Evolutionary conservation across 2,113 vertebrate genomes (phyloP).

Genomic region (Pelecanus crispus): DNA sequence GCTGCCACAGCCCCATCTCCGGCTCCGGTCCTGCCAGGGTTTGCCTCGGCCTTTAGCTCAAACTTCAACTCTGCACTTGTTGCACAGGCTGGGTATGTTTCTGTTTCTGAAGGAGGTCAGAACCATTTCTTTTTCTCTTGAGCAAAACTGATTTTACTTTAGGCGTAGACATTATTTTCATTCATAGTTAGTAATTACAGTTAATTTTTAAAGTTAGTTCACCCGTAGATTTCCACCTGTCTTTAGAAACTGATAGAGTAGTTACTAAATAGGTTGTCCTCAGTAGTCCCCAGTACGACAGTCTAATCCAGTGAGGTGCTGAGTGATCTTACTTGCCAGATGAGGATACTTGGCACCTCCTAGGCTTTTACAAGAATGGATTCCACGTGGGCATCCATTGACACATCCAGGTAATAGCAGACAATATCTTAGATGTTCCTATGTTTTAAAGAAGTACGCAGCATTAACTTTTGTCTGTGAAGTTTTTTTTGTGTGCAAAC

Average conservation of each 20-base stretch:
- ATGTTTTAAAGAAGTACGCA: background rate
- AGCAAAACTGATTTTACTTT: background rate
- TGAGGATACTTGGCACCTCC: background rate
- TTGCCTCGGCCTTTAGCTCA: conserved; percentile 95
- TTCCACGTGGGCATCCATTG: background rate
- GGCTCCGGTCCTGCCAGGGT: conserved; percentile 89
- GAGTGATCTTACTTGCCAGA: background rate
- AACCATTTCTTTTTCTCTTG: conserved; percentile 3
- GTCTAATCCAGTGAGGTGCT: background rate
- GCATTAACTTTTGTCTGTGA: background rate
- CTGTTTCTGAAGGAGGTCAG: background rate
- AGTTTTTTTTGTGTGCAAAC: background rate
- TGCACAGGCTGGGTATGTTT: conserved; percentile 81
- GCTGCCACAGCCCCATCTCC: conserved; percentile 81
- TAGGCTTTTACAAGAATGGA: background rate
- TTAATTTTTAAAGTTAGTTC: background rate
- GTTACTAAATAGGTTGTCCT: background rate
- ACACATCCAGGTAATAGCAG: background rate
- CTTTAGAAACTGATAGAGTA: background rate
- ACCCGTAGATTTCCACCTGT: background rate
- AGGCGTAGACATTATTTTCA: background rate
- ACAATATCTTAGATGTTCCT: background rate
- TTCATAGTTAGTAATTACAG: background rate
- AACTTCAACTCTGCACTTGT: conserved; percentile 92
- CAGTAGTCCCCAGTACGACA: rapidly evolving